Evolutionary conservation across 2,797 vertebrate species (phyloP).

Genomic region (Sebastiscus albofasciatus): DNA sequence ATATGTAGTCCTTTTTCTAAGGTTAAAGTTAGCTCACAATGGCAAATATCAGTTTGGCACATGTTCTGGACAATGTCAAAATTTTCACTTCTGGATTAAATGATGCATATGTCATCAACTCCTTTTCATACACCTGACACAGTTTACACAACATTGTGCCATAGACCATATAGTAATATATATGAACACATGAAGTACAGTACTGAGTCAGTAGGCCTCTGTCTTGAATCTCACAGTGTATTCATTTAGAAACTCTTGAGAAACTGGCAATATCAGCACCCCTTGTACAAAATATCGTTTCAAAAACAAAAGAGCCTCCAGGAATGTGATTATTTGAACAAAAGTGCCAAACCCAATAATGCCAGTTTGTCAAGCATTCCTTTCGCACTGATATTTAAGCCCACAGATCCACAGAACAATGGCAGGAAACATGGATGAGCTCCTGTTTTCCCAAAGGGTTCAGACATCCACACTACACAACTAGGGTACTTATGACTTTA

Average conservation of each 20-base stretch:
- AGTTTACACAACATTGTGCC: background rate
- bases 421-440: conserved; percentile 83
- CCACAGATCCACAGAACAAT: conserved; percentile 79
- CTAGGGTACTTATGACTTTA: background rate
- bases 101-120: background rate
- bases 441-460: conserved; percentile 50
- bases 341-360: conserved; percentile 36
- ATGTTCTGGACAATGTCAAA: background rate
- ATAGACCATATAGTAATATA: background rate
- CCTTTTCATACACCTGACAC: background rate
- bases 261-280: background rate
- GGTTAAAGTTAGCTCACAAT: background rate
- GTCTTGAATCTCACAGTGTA: background rate
- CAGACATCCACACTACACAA: conserved; percentile 4
- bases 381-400: conserved; percentile 47
- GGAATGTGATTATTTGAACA: conserved; percentile 11
- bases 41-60: background rate
- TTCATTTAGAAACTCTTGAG: background rate
- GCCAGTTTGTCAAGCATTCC: conserved; percentile 46
- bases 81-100: background rate
- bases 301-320: background rate
- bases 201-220: background rate
- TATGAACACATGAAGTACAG: background rate
- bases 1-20: background rate
- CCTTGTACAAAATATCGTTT: background rate